These are phyloP conservation scores for Crossocerus cetratus DNA, from an alignment of 2,888 invertebrate genomes.

Conservation along the genomic window DNA sequence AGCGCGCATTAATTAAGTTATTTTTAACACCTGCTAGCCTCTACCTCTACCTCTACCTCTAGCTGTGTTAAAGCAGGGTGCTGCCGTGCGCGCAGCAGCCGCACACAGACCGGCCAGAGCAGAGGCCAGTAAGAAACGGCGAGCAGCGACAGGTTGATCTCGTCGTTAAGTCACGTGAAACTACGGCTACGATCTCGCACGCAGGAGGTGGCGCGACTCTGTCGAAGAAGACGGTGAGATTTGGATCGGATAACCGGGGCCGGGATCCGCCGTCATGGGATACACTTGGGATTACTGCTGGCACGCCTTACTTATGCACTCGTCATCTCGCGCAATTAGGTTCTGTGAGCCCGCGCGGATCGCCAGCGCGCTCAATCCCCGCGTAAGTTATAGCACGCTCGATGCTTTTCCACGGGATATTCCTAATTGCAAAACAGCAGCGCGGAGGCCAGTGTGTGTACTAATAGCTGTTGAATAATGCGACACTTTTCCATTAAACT, in stretches of 20 bases:
- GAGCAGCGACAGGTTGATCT: slow-evolving; percentile 7
- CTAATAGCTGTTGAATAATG: no score
- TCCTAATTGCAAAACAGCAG: no score
- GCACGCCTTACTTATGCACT: not conserved
- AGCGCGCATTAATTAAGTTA: slow-evolving; percentile 70
- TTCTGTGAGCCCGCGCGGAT: not conserved
- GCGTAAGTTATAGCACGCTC: no score
- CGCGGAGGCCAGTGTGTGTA: no score
- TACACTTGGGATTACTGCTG: not conserved
- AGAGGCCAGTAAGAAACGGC: not conserved
- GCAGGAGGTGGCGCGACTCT: not conserved
- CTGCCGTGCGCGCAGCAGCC: slow-evolving; percentile 7
- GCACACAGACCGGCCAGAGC: not conserved
- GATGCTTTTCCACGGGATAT: no score
- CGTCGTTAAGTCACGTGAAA: slow-evolving; percentile 6
- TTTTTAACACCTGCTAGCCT: slow-evolving; percentile 63
- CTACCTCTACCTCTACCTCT: not conserved
- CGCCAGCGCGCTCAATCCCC: no score
- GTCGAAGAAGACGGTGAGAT: no score
- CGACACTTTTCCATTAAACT: not conserved
- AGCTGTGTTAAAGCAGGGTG: no score
- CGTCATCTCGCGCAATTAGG: slow-evolving; percentile 13
- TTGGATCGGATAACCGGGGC: no score
- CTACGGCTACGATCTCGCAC: slow-evolving; percentile 10
- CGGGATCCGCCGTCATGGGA: no score